A percentile compares a stretch with the other conserved stretches of the same genome.
phyloP scores from a whole-genome alignment of 2,113 vertebrate species.

The Aspidoscelis tigris region DNA sequence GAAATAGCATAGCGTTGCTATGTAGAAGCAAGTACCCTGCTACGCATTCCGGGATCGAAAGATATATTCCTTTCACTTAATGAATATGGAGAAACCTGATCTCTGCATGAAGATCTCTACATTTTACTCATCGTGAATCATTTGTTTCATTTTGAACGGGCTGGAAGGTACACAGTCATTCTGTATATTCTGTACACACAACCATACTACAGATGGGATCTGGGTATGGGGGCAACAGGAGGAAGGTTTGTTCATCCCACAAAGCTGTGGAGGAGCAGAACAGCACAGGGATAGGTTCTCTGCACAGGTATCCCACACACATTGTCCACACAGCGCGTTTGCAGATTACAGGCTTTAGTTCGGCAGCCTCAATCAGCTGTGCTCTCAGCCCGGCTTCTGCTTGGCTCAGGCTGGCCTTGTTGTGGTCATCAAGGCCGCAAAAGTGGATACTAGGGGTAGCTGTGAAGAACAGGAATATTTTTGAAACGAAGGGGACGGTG shows the following conservation, averaged over 20 bases:
- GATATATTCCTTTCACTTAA: background rate
- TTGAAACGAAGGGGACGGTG: no score
- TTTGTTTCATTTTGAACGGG: conserved; percentile 7
- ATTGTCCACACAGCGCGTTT: background rate
- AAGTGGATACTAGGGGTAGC: background rate
- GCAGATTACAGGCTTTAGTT: background rate
- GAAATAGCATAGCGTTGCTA: background rate
- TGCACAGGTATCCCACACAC: background rate
- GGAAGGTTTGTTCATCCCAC: background rate
- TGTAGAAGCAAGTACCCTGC: background rate
- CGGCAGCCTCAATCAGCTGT: background rate
- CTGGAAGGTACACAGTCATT: background rate
- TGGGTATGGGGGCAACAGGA: background rate
- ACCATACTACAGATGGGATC: background rate
- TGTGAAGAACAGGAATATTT: background rate
- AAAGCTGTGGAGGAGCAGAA: background rate
- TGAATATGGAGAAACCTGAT: background rate
- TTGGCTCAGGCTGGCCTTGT: background rate
- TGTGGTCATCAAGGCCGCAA: background rate
- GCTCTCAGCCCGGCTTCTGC: background rate
- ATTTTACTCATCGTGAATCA: background rate
- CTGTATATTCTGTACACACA: background rate
- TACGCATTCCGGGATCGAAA: background rate
- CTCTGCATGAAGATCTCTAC: background rate
- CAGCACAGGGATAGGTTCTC: no score